Evolutionary conservation across 2,797 vertebrate species (phyloP).

Genomic region (Tauraco hartlaubi): DNA sequence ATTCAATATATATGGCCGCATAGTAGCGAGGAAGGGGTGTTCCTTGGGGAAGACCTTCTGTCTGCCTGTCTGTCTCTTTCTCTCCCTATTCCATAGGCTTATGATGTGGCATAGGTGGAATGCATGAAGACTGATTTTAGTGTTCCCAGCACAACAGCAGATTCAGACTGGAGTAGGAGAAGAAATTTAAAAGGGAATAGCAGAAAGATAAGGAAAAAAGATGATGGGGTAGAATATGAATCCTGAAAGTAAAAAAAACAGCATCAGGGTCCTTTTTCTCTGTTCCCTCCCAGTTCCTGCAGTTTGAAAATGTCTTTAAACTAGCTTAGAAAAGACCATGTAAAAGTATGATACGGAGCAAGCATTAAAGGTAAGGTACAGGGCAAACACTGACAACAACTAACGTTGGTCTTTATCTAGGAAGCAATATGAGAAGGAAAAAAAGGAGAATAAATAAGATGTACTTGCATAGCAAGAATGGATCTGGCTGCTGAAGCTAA

Average conservation of each 20-base stretch:
- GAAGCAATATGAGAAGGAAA: neutral
- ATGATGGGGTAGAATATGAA: neutral
- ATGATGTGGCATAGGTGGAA: neutral
- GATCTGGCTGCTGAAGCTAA: neutral
- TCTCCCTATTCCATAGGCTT: neutral
- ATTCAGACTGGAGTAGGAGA: neutral
- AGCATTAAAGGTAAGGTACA: neutral
- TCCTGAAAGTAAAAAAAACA: neutral
- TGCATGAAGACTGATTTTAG: neutral
- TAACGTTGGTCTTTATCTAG: neutral
- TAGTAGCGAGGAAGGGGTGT: neutral
- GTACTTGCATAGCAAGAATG: neutral
- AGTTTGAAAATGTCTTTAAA: neutral
- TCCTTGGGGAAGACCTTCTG: neutral
- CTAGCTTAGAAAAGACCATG: neutral
- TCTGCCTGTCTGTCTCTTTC: neutral
- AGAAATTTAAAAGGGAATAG: neutral
- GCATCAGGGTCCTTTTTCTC: neutral
- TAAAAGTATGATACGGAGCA: neutral
- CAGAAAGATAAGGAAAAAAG: neutral
- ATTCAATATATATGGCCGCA: neutral
- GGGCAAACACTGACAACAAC: neutral
- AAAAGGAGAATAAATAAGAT: neutral
- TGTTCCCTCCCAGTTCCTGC: accelerated
- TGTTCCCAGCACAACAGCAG: neutral